Base-by-base conservation (phyloP, 2,888 invertebrate species). In the Spialia ferax region DNA sequence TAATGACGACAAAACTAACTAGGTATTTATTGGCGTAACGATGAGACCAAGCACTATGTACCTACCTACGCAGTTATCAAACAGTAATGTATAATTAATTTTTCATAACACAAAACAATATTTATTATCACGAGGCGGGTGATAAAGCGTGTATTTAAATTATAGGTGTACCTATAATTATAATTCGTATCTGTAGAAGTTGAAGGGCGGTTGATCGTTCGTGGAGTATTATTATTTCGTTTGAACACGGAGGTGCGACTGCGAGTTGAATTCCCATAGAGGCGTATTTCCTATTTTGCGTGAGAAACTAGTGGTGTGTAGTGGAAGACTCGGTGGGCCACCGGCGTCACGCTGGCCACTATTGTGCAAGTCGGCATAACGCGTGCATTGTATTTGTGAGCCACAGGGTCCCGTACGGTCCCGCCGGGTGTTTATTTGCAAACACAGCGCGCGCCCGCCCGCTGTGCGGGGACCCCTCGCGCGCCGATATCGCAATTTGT, bases 381-480 rank as follows among this genome's bases (percentile, higher is more conserved):
- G 71, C 76, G 72, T 67, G 74, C 70, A 77, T 84, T 81, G n/a
- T n/a, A n/a, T n/a, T n/a, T n/a, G 77, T 80, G 73, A 71, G 71
- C 81, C 69, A 60, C 75, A 78, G 83, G 85, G 73, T 75, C 75
- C 82, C 75, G 89, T 75, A 78, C 83, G 85, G 73, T 75, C 75
- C 82, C 75, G 89, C 89, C 91, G 88, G 89, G 86, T 93, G 93
- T 91, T 89, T 93, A 92, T 93, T 93, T 93, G 93, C 91, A 93
- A 92, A 93, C 91, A 91, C 79, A 82, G 81, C 76, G 77, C 81
- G 79, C 76, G 84, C 78, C 86, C 87, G 76, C 92, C 92, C 84
- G 87, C 69, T 79, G 74, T 29, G 71, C 70, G 63, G 69, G 79
- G 75, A 74, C 74, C 78, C 75, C 79, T 74, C 72, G 72, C 73